Evolutionary conservation across 2,888 invertebrate species (phyloP).

Genomic region (Nomada flava): DNA sequence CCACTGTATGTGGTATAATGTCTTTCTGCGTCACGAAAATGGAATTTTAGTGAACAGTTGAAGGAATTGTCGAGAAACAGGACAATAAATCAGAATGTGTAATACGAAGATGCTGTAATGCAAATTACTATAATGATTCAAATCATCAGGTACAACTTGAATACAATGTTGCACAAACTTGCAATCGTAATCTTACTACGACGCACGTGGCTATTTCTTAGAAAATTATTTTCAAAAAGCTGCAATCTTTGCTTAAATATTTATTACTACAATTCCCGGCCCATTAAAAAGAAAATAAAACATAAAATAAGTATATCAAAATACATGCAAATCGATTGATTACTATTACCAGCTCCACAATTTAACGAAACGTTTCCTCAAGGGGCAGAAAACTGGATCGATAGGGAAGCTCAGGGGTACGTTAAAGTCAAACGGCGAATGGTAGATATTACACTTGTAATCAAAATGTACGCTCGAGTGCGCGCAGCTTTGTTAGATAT

Average conservation of each 20-base stretch:
- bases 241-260: too few relatives aligned
- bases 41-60: not conserved
- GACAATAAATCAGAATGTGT: too few relatives aligned
- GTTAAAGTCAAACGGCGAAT: constrained; percentile 17
- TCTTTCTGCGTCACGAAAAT: not conserved
- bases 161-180: too few relatives aligned
- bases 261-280: too few relatives aligned
- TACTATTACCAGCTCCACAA: constrained; percentile 14
- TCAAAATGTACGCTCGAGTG: constrained; percentile 19
- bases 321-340: too few relatives aligned
- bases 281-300: too few relatives aligned
- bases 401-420: not conserved
- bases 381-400: constrained; percentile 33
- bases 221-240: too few relatives aligned
- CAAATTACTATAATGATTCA: constrained; percentile 1
- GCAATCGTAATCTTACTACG: too few relatives aligned
- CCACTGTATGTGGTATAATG: not conserved
- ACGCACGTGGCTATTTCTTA: too few relatives aligned
- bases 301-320: too few relatives aligned
- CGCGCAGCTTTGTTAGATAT: constrained; percentile 27
- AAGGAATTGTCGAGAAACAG: too few relatives aligned
- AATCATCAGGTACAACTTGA: not conserved
- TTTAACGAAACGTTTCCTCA: constrained; percentile 13
- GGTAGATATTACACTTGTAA: constrained; percentile 26
- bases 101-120: too few relatives aligned